Evolutionary conservation across 1,140 invertebrate species (phyloP), one percentile per base, ranked within the genome.

Genomic region (Laupala kohalensis): DNA sequence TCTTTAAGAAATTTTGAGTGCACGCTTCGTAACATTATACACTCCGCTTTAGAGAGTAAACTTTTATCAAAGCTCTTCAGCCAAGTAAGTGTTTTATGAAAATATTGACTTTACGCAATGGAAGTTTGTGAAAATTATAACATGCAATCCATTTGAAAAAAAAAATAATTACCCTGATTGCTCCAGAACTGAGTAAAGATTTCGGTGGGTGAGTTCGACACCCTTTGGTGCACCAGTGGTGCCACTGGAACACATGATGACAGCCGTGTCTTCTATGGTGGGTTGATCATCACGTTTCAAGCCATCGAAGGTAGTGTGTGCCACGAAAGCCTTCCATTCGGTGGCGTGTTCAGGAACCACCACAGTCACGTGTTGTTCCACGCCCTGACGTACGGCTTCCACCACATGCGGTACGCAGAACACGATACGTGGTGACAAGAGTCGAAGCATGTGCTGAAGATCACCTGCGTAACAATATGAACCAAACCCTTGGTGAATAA

Each of bases 171-270:
- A 53, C n/a, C 80, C 72, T 0, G 82, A 72, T 81, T 90, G 89
- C 25, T 81, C 77, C 67, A 92, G 83, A 76, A 88, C 90, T 3
- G 87, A 81, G 9, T 92, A 80, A 4, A 95, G 77, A 82, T 93
- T 94, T 64, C 78, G 81, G 77, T 96, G 91, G 0, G 92, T 91
- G 24, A 96, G 81, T 84, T 93, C 90, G 0, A 96, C 95, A 13
- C 94, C 94, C 83, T 97, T 97, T 0, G 95, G 94, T 68, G 92
- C 78, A 67, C 94, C 93, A 29, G 94, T 97, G 0, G 94, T 96
- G 6, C 94, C 94, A 81, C 92, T 95, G 0, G 93, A 91, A 77
- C 88, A 90, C 0, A 89, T 89, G 71, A 91, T 79, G 25, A 86
- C 72, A 3, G 63, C 73, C 4, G 29, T 24, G 13, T 24, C 27